A percentile compares a stretch with the other conserved stretches of the same genome.
Evolutionary conservation across 2,888 invertebrate genomes (phyloP).

Genomic region (Ectemnius continuus): DNA sequence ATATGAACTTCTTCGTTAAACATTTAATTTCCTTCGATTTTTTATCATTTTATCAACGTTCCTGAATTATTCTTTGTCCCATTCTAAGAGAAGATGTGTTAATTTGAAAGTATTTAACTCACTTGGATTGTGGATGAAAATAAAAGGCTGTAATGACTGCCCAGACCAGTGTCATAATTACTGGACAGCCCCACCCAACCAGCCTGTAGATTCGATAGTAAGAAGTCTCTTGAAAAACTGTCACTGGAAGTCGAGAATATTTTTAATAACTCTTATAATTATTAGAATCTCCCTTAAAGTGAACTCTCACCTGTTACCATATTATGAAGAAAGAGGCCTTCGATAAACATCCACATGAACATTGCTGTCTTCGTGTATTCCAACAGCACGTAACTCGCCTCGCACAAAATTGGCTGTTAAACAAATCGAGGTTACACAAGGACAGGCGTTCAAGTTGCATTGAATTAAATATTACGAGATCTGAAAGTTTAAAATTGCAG

Average conservation of each 20-base stretch:
- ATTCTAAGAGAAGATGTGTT: too few relatives aligned
- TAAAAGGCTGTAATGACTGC: conserved; percentile 81
- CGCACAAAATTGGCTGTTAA: conserved; percentile 87
- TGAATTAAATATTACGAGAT: too few relatives aligned
- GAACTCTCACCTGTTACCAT: conserved; percentile 83
- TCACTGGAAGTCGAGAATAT: conserved; percentile 73
- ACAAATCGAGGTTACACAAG: too few relatives aligned
- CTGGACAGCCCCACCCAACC: conserved; percentile 88
- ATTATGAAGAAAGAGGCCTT: conserved; percentile 93
- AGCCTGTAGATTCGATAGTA: conserved; percentile 82
- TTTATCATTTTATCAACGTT: too few relatives aligned
- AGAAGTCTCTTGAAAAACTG: conserved; percentile 84
- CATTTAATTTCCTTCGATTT: background rate
- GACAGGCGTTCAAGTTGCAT: too few relatives aligned
- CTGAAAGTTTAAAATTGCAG: too few relatives aligned
- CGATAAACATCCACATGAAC: conserved; percentile 99
- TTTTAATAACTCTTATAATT: background rate
- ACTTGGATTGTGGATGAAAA: conserved; percentile 78
- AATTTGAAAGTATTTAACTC: conserved; percentile 60
- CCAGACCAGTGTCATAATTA: conserved; percentile 85
- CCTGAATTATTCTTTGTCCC: too few relatives aligned
- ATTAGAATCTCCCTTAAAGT: background rate
- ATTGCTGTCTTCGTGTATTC: conserved; percentile 94
- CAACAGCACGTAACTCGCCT: conserved; percentile 86
- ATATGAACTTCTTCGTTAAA: background rate